Evolutionary conservation across 2,797 vertebrate species (phyloP), one percentile per base, ranked within the genome.

Genomic region (Hipposideros larvatus): DNA sequence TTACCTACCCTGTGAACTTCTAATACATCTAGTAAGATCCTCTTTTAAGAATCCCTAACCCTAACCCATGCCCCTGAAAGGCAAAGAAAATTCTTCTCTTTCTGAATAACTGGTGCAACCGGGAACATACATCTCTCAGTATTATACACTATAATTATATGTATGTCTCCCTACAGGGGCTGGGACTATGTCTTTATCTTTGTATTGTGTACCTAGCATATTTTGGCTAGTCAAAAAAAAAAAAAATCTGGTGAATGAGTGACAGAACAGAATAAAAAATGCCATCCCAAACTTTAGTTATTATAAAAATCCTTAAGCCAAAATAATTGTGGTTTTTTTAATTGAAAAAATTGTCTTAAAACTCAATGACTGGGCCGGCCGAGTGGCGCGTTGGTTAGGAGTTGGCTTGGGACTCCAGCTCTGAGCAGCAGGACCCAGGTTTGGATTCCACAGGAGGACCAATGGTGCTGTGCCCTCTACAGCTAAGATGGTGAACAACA

Each of bases 161-260:
- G 21, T 43, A 43, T 66, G 16, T 86, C 53, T 82, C n/a, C 28
- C 43, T 51, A 51, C 41, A 90, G 75, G 7, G 71, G 59, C 5
- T 84, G 7, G n/a, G 31, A 61, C 22, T n/a, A 63, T 63, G 31
- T 83, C 24, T 86, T 92, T 82, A 74, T n/a, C 48, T 87, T 79
- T 77, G 28, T 31, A 53, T 31, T 68, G 43, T 74, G 3, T 48
- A 46, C 5, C 61, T 91, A 86, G 11, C 48, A 94, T 31, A 83
- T 74, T 93, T 70, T 85, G 43, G 24, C 31, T 96, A 65, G 68
- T 91, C 37, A 95, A 66, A 85, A 93, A 94, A 37, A 94, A 37
- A 37, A 37, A 96, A 66, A 16, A 94, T 43, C 1, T 82, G 37
- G 18, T 78, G 11, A 86, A 31, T 90, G 31, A 97, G 26, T 61